Percentiles rank a stretch among this genome's conserved stretches.
Conservation (phyloP, 2,888 invertebrate species). For the Nephrotoma guestfalica region DNA sequence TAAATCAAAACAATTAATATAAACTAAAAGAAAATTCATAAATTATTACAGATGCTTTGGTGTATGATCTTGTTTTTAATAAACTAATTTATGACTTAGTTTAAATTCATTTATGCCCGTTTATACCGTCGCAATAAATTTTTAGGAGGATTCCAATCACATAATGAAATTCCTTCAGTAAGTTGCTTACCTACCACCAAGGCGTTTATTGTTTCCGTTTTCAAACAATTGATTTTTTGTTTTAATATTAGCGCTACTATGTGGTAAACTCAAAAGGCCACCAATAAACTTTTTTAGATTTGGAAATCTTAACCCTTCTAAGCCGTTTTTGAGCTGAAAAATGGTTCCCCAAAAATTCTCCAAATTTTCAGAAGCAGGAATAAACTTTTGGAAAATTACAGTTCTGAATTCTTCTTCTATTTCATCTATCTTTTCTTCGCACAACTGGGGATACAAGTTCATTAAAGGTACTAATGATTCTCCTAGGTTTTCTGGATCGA, state of each 20-base stretch:
- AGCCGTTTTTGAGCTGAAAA: neutral
- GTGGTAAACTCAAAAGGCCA: too few species aligned
- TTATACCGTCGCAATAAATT: neutral
- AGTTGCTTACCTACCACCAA: neutral
- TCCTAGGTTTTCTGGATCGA: too few species aligned
- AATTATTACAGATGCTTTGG: neutral
- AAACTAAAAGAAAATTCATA: neutral
- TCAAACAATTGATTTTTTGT: neutral
- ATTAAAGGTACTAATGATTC: neutral
- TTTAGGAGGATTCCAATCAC: neutral
- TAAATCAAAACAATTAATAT: neutral
- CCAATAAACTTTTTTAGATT: neutral
- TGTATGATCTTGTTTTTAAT: neutral
- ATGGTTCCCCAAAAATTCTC: neutral
- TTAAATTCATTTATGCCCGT: neutral
- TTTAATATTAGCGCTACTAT: constrained; percentile 1
- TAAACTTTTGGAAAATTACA: neutral
- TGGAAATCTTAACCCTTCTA: neutral
- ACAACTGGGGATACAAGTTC: neutral
- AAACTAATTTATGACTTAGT: too few species aligned
- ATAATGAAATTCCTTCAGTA: neutral
- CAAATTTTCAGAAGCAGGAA: neutral
- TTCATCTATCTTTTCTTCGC: neutral
- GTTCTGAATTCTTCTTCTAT: neutral
- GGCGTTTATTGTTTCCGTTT: neutral